Evolutionary conservation across 2,113 vertebrate genomes (phyloP), one percentile per base, ranked within the genome.

Genomic region (Bombycilla garrulus): DNA sequence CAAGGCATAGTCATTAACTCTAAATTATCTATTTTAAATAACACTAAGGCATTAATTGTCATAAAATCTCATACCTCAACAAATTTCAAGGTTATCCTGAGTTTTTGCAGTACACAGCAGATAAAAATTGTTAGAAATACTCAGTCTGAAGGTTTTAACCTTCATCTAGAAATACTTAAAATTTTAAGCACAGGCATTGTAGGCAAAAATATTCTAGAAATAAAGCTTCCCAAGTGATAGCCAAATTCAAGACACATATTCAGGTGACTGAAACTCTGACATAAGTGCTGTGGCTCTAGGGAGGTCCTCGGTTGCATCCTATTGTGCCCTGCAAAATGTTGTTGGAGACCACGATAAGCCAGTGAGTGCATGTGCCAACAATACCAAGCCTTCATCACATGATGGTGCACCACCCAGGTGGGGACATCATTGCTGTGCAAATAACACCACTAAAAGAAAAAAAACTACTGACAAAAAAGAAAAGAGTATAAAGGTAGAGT

Each of bases 351-450:
- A 19, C 69, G 22, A n/a, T 7, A 47, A 31, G 79, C 12, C 79
- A 69, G 4, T 1, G 0, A 17, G 48, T 33, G 19, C 10, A 69
- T 2, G 17, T 23, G 29, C 14, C 54, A 70, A 42, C 0, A 8
- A 51, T 3, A 36, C 35, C 56, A 69, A 54, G 20, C 31, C 45
- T 47, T 69, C 54, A 42, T 22, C 51, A 67, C 5, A 15, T 5
- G 29, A 38, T 0, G 5, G 44, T 38, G 8, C 13, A n/a, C 14
- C 23, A 28, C 13, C 33, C 24, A 71, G 4, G 13, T 45, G 57
- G 12, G 15, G 24, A 62, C 14, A 15, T 28, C 25, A 74, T 6
- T 64, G 57, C 31, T 36, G 24, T 29, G 25, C 47, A 67, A 50
- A 79, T 20, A 35, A 80, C 15, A 54, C 29, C 22, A 25, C 17